phyloP scores from a whole-genome alignment of 2,797 vertebrate genomes.

The Psittacula derbiana region DNA sequence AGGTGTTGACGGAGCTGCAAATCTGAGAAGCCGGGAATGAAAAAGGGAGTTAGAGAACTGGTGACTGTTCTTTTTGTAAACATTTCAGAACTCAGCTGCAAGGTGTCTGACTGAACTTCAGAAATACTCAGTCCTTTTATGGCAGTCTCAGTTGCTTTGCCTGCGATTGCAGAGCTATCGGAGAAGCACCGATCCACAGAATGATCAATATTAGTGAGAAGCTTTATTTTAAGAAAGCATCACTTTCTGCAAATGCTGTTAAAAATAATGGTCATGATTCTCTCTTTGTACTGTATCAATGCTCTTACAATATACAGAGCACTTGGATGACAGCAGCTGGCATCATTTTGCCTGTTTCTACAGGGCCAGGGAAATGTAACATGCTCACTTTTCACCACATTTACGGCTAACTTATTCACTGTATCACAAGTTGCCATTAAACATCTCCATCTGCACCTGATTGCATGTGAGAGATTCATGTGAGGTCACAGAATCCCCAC shows the following conservation, averaged over 20 bases:
- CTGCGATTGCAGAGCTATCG: not conserved
- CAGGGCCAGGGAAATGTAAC: not conserved
- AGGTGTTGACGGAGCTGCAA: slow-evolving; percentile 86
- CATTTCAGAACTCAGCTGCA: not conserved
- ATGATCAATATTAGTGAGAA: not conserved
- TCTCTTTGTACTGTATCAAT: not conserved
- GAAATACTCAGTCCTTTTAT: not conserved
- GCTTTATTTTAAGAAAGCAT: not conserved
- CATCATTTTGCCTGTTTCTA: not conserved
- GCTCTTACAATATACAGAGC: not conserved
- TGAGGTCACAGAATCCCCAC: not conserved
- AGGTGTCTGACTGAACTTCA: not conserved
- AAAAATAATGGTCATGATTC: not conserved
- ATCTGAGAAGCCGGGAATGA: slow-evolving; percentile 71
- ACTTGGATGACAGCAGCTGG: not conserved
- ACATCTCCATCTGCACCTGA: not conserved
- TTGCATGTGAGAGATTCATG: not conserved
- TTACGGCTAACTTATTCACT: not conserved
- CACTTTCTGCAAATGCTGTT: not conserved
- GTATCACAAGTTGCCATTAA: not conserved
- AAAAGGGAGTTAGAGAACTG: not conserved
- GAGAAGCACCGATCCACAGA: not conserved
- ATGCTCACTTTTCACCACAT: accelerated
- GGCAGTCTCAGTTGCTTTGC: not conserved
- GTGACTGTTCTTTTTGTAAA: not conserved